Conservation (phyloP, 2,113 vertebrate species). For the Ophiodon elongatus region DNA sequence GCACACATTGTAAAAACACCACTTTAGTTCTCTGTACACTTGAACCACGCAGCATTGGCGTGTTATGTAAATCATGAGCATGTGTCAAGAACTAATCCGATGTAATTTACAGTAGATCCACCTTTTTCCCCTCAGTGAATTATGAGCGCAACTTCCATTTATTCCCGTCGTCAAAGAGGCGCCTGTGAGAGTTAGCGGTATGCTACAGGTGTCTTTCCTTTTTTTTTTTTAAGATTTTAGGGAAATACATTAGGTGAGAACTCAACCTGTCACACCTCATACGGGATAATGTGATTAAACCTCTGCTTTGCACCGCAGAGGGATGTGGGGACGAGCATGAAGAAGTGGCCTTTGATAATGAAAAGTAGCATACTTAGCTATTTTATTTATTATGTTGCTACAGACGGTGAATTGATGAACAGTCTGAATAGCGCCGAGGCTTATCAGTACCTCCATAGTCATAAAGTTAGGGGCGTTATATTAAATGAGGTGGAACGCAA, state of each 20-base stretch:
- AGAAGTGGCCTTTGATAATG: neutral
- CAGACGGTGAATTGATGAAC: neutral
- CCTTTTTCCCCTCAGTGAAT: slow-evolving; percentile 14
- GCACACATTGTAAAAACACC: slow-evolving; percentile 88
- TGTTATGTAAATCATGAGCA: slow-evolving; percentile 51
- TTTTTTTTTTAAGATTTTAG: neutral
- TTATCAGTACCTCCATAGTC: neutral
- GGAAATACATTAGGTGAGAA: neutral
- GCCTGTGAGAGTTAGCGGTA: neutral
- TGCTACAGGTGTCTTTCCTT: neutral
- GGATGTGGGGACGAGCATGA: neutral
- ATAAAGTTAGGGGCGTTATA: neutral
- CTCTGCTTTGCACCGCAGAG: neutral
- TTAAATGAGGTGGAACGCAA: slow-evolving; percentile 6
- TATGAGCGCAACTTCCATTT: neutral
- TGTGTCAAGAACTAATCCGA: slow-evolving; percentile 28
- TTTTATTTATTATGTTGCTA: neutral
- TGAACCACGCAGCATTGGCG: slow-evolving; percentile 46
- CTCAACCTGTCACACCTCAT: neutral
- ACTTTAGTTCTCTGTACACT: slow-evolving; percentile 84
- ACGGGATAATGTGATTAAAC: slow-evolving; percentile 18
- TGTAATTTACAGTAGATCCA: slow-evolving; percentile 7
- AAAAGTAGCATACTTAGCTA: neutral
- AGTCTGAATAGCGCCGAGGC: neutral
- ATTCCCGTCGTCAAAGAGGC: neutral